Evolutionary conservation across 1,140 invertebrate genomes (phyloP).

Genomic region (Microplitis demolitor): DNA sequence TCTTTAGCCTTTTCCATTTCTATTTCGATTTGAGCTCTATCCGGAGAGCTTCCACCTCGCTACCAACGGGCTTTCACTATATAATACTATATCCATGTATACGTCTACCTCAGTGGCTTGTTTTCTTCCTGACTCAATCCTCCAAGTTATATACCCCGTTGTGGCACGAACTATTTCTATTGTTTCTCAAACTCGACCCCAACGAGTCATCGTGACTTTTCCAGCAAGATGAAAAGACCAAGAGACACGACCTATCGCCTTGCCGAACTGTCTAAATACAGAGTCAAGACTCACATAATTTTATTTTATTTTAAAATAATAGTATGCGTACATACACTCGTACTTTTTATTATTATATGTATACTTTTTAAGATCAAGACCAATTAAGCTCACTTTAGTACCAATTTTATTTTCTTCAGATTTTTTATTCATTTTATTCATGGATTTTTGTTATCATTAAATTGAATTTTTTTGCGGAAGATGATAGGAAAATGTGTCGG

Average conservation of each 20-base stretch:
- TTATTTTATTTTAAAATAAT: too few relatives aligned
- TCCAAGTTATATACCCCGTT: conserved; percentile 19
- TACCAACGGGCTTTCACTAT: neutral
- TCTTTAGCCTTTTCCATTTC: conserved; percentile 24
- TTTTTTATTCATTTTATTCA: too few relatives aligned
- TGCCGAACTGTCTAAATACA: too few relatives aligned
- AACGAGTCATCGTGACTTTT: neutral
- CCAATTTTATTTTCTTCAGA: too few relatives aligned
- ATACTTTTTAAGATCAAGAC: too few relatives aligned
- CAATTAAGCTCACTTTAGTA: too few relatives aligned
- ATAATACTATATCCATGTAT: neutral
- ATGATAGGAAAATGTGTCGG: too few relatives aligned
- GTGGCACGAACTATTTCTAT: conserved; percentile 25
- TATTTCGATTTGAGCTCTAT: conserved; percentile 16
- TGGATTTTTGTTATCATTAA: too few relatives aligned
- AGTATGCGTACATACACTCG: too few relatives aligned
- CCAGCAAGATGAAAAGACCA: neutral
- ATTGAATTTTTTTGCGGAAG: too few relatives aligned
- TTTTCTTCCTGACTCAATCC: conserved; percentile 18
- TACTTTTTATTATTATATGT: too few relatives aligned
- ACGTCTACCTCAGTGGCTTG: neutral
- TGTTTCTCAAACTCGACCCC: neutral
- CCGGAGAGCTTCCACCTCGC: neutral
- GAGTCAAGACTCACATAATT: too few relatives aligned
- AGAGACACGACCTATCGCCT: neutral